phyloP scores from a whole-genome alignment of 2,888 invertebrate genomes.

The Acleris literana region DNA sequence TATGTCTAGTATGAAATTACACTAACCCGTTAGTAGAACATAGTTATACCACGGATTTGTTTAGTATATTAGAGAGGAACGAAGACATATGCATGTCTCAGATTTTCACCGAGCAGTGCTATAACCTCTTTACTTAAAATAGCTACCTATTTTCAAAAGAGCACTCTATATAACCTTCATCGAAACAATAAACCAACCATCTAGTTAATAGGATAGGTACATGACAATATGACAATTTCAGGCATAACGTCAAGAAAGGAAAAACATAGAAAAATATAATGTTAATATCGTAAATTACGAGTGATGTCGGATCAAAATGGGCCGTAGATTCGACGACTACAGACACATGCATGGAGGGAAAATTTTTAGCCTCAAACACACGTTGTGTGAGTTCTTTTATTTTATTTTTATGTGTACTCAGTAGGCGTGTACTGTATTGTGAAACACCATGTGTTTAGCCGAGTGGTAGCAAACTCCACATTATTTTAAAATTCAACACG shows the following conservation, averaged over 20 bases:
- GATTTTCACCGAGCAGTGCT: no score
- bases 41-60: no score
- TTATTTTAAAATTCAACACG: no score
- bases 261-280: conserved; percentile 18
- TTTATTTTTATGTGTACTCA: conserved; percentile 1
- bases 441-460: no score
- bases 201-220: conserved; percentile 20
- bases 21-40: no score
- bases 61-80: no score
- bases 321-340: conserved; percentile 38
- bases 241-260: not conserved
- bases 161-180: not conserved
- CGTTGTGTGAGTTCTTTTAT: conserved; percentile 57
- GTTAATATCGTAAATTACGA: conserved; percentile 28
- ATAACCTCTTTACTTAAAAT: no score
- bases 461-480: no score
- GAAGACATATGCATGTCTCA: no score
- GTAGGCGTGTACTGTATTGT: no score
- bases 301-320: conserved; percentile 24
- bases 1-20: no score
- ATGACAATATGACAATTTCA: not conserved
- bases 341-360: conserved; percentile 66
- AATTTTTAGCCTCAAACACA: conserved; percentile 66
- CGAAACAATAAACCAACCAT: conserved; percentile 14
- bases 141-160: not conserved